Base-by-base conservation (phyloP, 2,797 vertebrate species). In the Sylvia borin region DNA sequence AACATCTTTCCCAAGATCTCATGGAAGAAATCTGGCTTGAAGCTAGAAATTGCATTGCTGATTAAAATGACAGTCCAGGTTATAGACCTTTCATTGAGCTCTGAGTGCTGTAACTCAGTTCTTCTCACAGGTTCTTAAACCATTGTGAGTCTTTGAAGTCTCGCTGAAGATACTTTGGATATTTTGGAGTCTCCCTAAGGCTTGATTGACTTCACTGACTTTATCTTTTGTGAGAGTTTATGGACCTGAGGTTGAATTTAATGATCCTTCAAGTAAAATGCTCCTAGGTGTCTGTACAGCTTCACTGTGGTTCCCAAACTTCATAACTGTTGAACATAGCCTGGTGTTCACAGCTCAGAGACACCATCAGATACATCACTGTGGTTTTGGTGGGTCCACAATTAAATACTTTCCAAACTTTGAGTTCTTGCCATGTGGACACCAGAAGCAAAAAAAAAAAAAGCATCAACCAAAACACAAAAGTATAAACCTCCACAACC, bases 401-500 rank as follows among this genome's bases (percentile, higher is more conserved):
- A 58, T 50, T 21, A 6, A 47, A 54, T 9, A 32, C 17, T 24
- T 73, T 82, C 36, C n/a, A 51, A 85, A 25, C 31, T 66, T 43
- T 43, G 25, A 54, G 10, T 40, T 66, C 40, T 58, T 88, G 68
- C 8, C 51, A n/a, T 3, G 24, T 21, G 34, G 40, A 88, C 6
- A 78, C 11, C 9, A 48, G 26, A 84, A 74, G 17, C 0, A 6
- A 67, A 26, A 51, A 40, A 29, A 29, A 36, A 36, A 10, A 26
- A 9, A 4, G 2, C 3, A 9, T 2, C 14, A 34, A 68, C 7
- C 5, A 16, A 47, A 65, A 72, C 53, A 4, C 6, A 15, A n/a
- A 65, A 43, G 5, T 16, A 48, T 68, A 64, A 67, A 21, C 1
- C 0, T 10, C 10, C 53, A 26, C 15, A 36, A 74, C 13, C 7